Evolutionary conservation across 1,140 invertebrate species (phyloP).

Genomic region (Lerema accius): DNA sequence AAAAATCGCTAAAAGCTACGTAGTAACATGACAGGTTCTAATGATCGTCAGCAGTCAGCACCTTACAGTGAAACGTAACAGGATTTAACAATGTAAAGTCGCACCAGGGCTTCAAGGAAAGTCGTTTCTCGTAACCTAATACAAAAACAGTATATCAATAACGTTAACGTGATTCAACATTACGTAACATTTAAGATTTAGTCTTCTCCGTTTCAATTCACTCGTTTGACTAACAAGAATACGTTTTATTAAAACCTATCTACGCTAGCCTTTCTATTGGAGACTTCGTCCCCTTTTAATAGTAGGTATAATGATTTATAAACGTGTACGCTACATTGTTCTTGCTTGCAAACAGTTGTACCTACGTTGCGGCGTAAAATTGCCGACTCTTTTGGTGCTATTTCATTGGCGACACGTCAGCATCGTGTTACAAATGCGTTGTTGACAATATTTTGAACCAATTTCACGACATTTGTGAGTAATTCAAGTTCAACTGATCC

Average conservation of each 20-base stretch:
- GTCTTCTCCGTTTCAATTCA: conserved; percentile 81
- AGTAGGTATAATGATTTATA: conserved; percentile 77
- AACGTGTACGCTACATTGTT: conserved; percentile 60
- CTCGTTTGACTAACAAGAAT: conserved; percentile 74
- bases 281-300: conserved; percentile 76
- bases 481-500: conserved; percentile 3
- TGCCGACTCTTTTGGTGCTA: neutral
- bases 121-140: conserved; percentile 53
- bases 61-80: conserved; percentile 50
- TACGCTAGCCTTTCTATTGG: conserved; percentile 79
- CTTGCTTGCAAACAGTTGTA: conserved; percentile 39
- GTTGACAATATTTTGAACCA: neutral
- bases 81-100: conserved; percentile 56
- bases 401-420: conserved; percentile 21
- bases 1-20: conserved; percentile 53
- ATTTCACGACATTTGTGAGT: neutral
- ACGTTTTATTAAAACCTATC: conserved; percentile 76
- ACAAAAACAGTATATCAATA: conserved; percentile 72
- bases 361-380: conserved; percentile 17
- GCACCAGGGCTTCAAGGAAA: conserved; percentile 34
- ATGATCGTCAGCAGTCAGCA: conserved; percentile 36
- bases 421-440: conserved; percentile 37
- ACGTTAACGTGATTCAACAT: conserved; percentile 76
- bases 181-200: conserved; percentile 79
- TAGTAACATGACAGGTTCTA: conserved; percentile 49